Percentiles rank a stretch among this genome's conserved stretches.
Conservation (phyloP, 2,113 vertebrate genomes). For the Penelope pileata region DNA sequence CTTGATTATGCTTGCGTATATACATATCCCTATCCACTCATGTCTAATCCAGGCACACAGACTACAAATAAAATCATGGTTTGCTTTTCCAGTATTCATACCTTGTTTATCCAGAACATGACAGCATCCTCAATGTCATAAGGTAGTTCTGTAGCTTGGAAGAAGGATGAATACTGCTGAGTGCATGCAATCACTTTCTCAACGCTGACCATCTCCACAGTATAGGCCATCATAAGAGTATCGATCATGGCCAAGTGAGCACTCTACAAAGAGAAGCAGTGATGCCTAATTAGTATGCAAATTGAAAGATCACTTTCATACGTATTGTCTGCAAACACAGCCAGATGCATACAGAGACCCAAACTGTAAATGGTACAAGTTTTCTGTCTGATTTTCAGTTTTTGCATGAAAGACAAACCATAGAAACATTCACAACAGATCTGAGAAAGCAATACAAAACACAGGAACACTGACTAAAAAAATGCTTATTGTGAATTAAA, state of each 20-base stretch:
- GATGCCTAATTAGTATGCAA: background rate
- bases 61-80: background rate
- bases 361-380: background rate
- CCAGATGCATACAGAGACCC: background rate
- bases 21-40: background rate
- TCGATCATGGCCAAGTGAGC: constrained; percentile 97
- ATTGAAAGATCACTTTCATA: background rate
- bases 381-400: background rate
- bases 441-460: background rate
- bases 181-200: constrained; percentile 90
- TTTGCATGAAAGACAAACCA: background rate
- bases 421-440: background rate
- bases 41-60: accelerated
- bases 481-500: background rate
- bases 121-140: constrained; percentile 94
- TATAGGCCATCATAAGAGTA: constrained; percentile 96
- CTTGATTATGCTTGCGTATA: background rate
- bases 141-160: constrained; percentile 86
- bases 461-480: background rate
- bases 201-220: constrained; percentile 89
- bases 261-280: constrained; percentile 76
- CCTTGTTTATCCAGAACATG: constrained; percentile 98
- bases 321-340: accelerated
- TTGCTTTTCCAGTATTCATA: constrained; percentile 48
- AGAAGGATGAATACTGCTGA: constrained; percentile 85